phyloP scores from a whole-genome alignment of 2,888 invertebrate species.

The Ophion slaviceki region DNA sequence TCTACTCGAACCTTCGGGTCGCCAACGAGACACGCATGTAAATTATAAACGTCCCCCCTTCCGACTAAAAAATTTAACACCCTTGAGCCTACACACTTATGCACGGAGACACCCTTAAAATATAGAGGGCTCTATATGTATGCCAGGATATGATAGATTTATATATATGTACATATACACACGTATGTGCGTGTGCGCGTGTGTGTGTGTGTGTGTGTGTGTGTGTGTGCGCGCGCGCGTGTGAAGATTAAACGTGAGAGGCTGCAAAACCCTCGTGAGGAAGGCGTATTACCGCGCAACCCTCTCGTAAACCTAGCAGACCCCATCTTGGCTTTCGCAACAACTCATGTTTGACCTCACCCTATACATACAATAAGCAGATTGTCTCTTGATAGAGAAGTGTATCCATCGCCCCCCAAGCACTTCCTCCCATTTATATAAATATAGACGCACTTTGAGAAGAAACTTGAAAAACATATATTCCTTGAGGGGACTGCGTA shows the following conservation, averaged over 20 bases:
- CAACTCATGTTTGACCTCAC: conserved; percentile 1
- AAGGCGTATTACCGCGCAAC: background rate
- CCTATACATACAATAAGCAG: no score
- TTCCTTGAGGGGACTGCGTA: no score
- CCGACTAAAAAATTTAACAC: background rate
- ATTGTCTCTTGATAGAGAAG: no score
- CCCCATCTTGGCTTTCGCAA: background rate
- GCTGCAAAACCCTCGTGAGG: background rate
- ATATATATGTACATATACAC: background rate
- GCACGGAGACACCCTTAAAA: background rate
- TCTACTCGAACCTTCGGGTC: background rate
- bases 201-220: no score
- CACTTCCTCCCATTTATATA: no score
- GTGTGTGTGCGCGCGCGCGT: no score
- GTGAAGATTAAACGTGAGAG: background rate
- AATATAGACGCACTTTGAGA: no score
- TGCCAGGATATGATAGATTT: background rate
- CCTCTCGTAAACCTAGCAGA: background rate
- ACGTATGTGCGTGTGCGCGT: no score
- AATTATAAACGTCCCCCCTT: background rate
- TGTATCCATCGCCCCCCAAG: no score
- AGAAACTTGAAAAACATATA: no score
- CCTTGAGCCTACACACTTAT: background rate
- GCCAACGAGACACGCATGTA: background rate
- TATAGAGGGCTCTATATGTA: background rate